These are phyloP conservation scores for Struthio camelus DNA, from an alignment of 2,113 vertebrate genomes.

Conservation along the genomic window DNA sequence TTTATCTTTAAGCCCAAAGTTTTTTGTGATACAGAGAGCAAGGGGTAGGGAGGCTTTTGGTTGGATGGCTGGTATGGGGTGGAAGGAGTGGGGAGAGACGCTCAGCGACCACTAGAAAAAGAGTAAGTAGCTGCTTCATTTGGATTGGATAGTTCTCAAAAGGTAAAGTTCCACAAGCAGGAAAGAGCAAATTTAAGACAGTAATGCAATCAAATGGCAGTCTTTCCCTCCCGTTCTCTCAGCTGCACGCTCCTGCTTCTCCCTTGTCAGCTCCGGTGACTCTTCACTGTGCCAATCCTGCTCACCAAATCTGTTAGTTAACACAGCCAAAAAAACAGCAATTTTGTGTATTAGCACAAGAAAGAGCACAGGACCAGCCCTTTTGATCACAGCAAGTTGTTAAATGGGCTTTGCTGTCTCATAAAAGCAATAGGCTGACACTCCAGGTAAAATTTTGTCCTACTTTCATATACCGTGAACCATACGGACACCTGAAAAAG, in stretches of 20 bases:
- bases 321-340: neutral
- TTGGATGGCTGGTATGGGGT: rapidly evolving
- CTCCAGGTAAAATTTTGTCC: slow-evolving; percentile 11
- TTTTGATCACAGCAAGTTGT: neutral
- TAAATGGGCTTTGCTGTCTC: neutral
- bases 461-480: neutral
- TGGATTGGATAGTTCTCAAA: neutral
- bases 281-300: neutral
- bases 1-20: neutral
- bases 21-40: neutral
- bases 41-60: slow-evolving; percentile 2
- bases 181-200: slow-evolving; percentile 2
- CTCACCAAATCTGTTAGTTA: slow-evolving; percentile 36
- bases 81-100: neutral
- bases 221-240: slow-evolving; percentile 34
- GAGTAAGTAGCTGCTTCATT: neutral
- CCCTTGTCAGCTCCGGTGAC: neutral
- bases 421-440: neutral
- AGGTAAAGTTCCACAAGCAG: neutral
- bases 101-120: neutral
- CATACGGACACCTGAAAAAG: slow-evolving; percentile 1
- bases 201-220: neutral
- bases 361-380: neutral
- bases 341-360: slow-evolving; percentile 31
- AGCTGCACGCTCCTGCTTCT: neutral